phyloP scores from a whole-genome alignment of 1,140 invertebrate species.

The Cydia fagiglandana region DNA sequence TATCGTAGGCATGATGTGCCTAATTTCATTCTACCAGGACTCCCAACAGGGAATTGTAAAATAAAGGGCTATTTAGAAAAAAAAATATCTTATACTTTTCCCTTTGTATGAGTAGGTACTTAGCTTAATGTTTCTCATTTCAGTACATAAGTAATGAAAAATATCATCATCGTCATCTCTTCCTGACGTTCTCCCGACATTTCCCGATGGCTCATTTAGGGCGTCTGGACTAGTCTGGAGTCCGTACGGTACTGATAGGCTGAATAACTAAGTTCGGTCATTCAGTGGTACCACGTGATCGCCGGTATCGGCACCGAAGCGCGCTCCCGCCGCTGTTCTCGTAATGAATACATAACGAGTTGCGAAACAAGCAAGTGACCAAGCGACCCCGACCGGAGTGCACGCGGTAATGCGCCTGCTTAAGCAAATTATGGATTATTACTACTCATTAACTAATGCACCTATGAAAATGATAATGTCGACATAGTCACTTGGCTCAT shows the following conservation, averaged over 20 bases:
- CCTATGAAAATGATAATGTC: neutral
- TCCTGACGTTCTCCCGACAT: too few relatives aligned
- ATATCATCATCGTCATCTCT: too few relatives aligned
- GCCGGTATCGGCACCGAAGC: neutral
- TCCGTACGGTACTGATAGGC: too few relatives aligned
- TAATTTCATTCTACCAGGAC: neutral
- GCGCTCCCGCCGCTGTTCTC: slow-evolving; percentile 1
- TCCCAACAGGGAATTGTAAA: too few relatives aligned
- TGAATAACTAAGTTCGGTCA: too few relatives aligned
- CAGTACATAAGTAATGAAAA: too few relatives aligned
- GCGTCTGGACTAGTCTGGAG: too few relatives aligned
- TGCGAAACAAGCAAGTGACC: slow-evolving; percentile 19
- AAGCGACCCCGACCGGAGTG: neutral
- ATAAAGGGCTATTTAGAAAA: too few relatives aligned
- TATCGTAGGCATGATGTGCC: neutral
- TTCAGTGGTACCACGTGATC: neutral
- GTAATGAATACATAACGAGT: slow-evolving; percentile 31
- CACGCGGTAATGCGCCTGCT: slow-evolving; percentile 12
- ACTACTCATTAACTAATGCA: neutral
- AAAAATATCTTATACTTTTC: too few relatives aligned
- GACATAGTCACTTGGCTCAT: neutral
- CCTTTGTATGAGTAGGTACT: too few relatives aligned
- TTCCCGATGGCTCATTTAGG: too few relatives aligned
- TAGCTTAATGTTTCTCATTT: too few relatives aligned
- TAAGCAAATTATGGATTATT: neutral